phyloP scores from a whole-genome alignment of 2,113 vertebrate genomes.

The Athene cunicularia region DNA sequence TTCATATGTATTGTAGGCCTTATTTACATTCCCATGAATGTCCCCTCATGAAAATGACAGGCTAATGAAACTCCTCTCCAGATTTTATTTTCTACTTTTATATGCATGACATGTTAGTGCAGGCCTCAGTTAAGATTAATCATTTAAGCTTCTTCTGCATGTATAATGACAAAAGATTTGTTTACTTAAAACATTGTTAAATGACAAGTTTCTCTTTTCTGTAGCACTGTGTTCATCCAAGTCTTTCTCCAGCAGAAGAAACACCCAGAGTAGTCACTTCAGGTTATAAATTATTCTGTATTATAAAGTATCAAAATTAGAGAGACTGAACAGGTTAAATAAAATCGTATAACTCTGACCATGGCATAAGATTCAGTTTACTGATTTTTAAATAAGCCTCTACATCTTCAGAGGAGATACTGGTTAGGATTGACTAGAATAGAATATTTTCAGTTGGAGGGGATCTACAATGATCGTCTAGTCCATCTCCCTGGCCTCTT shows the following conservation, averaged over 20 bases:
- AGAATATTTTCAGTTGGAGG: background rate
- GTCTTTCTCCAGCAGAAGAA: background rate
- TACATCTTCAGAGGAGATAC: background rate
- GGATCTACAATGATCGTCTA: background rate
- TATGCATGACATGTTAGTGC: background rate
- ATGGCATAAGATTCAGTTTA: background rate
- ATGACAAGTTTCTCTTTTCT: background rate
- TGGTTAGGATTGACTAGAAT: background rate
- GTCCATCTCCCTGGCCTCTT: background rate
- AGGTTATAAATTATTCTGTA: background rate
- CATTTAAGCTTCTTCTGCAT: background rate
- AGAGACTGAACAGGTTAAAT: background rate
- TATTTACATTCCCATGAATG: background rate
- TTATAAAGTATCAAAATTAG: background rate
- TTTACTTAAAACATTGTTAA: background rate
- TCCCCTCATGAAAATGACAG: background rate
- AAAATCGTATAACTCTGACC: background rate
- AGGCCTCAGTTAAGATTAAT: background rate
- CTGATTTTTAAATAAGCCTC: background rate
- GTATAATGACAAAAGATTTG: background rate
- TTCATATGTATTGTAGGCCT: background rate
- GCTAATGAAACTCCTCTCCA: background rate
- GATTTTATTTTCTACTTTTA: background rate
- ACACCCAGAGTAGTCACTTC: background rate
- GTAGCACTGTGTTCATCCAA: background rate